Percentiles rank a stretch among this genome's conserved stretches.
Conservation (phyloP, 2,888 invertebrate genomes). For the Nomada goodeniana region DNA sequence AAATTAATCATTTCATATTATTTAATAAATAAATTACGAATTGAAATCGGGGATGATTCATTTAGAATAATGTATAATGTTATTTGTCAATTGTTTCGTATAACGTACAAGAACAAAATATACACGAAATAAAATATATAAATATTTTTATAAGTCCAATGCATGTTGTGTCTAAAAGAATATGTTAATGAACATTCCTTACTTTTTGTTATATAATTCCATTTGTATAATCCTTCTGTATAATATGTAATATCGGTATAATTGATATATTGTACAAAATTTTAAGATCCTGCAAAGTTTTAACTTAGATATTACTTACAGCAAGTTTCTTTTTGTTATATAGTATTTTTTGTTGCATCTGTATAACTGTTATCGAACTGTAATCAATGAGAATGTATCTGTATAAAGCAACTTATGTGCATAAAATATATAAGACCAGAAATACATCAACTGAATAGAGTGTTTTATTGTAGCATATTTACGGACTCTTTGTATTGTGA, state of each 20-base stretch:
- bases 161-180: slow-evolving; percentile 30
- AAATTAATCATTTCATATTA: slow-evolving; percentile 36
- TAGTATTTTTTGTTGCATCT: slow-evolving; percentile 33
- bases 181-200: not conserved
- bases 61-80: not conserved
- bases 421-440: slow-evolving; percentile 41
- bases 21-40: not conserved
- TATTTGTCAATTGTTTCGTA: not conserved
- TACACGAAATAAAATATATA: slow-evolving; percentile 17
- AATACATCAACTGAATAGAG: slow-evolving; percentile 53
- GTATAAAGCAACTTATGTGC: slow-evolving; percentile 38
- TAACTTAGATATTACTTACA: slow-evolving; percentile 6
- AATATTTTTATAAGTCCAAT: slow-evolving; percentile 9
- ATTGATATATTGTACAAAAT: slow-evolving; percentile 30
- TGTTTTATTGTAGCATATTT: slow-evolving; percentile 84
- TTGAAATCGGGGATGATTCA: not conserved
- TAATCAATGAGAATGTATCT: slow-evolving; percentile 33
- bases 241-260: slow-evolving; percentile 19
- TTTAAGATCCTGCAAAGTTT: slow-evolving; percentile 10
- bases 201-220: slow-evolving; percentile 5
- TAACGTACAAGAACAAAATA: not conserved
- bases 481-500: slow-evolving; percentile 87
- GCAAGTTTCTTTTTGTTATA: slow-evolving; percentile 9
- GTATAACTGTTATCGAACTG: slow-evolving; percentile 14
- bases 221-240: slow-evolving; percentile 27